Percentiles rank a stretch among this genome's conserved stretches.
Conservation (phyloP, 1,140 invertebrate genomes). For the Zaprionus kolodkinae region DNA sequence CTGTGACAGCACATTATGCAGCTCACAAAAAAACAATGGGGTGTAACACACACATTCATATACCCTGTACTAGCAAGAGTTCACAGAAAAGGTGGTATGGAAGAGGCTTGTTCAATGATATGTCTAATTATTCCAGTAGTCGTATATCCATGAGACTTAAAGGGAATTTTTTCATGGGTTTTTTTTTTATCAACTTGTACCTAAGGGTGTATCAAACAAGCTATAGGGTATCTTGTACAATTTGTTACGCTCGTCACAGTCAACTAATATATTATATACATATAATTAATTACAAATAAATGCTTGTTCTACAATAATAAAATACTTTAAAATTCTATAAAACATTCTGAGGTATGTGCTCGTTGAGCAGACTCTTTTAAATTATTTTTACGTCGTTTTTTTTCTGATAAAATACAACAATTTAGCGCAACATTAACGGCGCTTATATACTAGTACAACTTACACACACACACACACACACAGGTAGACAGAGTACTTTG, state of each 20-base stretch:
- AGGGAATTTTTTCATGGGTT: not conserved
- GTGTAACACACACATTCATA: constrained; percentile 20
- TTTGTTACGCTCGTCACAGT: too few relatives aligned
- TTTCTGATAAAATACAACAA: constrained; percentile 68
- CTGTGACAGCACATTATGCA: constrained; percentile 41
- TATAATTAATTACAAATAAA: not conserved
- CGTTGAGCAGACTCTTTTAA: not conserved
- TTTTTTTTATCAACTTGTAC: not conserved
- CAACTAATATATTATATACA: too few relatives aligned
- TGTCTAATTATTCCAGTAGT: not conserved
- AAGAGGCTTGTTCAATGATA: not conserved
- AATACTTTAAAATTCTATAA: not conserved
- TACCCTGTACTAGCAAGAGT: constrained; percentile 17
- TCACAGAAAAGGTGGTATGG: not conserved
- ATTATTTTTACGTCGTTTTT: constrained; percentile 18
- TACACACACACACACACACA: constrained; percentile 16
- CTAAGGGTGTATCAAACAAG: not conserved
- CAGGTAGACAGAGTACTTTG: constrained; percentile 7
- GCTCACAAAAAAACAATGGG: constrained; percentile 19
- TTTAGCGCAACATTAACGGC: constrained; percentile 65
- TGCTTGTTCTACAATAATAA: not conserved
- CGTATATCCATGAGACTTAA: not conserved
- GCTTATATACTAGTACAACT: constrained; percentile 47
- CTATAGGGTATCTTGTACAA: not conserved
- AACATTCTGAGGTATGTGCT: not conserved